A percentile compares a stretch with the other conserved stretches of the same genome.
Conservation (phyloP, 1,140 invertebrate genomes). For the Drosophila seguyi region DNA sequence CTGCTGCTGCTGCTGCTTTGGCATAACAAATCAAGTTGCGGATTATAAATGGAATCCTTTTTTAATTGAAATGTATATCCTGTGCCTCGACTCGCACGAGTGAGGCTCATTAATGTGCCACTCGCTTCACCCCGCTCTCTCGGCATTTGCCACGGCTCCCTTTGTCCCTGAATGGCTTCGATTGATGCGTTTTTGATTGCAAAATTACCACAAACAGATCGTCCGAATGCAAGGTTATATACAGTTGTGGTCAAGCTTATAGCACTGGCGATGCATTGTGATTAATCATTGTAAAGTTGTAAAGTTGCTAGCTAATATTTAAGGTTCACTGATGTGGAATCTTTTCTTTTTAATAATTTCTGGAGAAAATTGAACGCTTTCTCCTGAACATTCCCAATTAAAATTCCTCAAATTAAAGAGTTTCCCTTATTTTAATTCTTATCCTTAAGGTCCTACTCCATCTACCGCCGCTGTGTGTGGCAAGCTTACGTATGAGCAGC, state of each 20-base stretch:
- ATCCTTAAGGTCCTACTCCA: not conserved
- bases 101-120: slow-evolving; percentile 70
- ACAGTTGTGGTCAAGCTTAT: slow-evolving; percentile 6
- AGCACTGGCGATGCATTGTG: not conserved
- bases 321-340: not conserved
- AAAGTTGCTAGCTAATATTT: too few species aligned
- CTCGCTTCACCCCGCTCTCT: not conserved
- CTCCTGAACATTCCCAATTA: not conserved
- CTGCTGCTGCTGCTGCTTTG: slow-evolving; percentile 37
- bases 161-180: slow-evolving; percentile 42
- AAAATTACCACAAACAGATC: slow-evolving; percentile 79
- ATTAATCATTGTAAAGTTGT: not conserved
- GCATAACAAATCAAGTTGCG: slow-evolving; percentile 74
- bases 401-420: too few species aligned
- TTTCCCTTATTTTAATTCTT: not conserved
- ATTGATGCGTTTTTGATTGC: slow-evolving; percentile 83
- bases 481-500: slow-evolving; percentile 16
- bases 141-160: not conserved
- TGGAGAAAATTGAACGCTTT: not conserved
- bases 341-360: not conserved
- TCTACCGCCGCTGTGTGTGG: not conserved
- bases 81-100: slow-evolving; percentile 37
- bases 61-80: slow-evolving; percentile 80
- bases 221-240: slow-evolving; percentile 37
- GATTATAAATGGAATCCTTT: slow-evolving; percentile 79